Evolutionary conservation across 2,888 invertebrate species (phyloP).

Genomic region (Ormyrus nitidulus): DNA sequence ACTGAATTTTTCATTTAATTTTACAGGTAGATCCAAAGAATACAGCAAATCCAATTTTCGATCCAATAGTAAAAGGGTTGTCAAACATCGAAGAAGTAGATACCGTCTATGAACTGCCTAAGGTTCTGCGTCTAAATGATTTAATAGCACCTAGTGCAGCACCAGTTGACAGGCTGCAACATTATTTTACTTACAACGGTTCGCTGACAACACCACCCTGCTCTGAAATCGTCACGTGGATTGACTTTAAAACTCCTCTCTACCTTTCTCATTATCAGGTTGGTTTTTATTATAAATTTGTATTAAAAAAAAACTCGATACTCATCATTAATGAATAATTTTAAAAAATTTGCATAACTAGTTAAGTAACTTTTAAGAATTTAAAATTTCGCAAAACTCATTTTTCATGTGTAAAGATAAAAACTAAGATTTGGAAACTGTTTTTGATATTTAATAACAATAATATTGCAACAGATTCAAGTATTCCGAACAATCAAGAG

Average conservation of each 20-base stretch:
- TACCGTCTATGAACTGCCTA: slow-evolving; percentile 75
- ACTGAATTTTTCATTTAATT: no score
- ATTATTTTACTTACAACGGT: slow-evolving; percentile 90
- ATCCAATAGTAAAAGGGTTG: slow-evolving; percentile 77
- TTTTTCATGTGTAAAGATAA: no score
- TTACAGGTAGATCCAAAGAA: slow-evolving; percentile 64
- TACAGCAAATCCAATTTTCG: slow-evolving; percentile 64
- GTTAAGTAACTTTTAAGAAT: no score
- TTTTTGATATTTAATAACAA: no score
- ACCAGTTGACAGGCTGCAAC: slow-evolving; percentile 73
- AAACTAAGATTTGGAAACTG: no score
- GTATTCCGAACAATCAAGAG: slow-evolving; percentile 83
- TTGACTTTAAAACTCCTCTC: slow-evolving; percentile 87
- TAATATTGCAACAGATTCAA: no score
- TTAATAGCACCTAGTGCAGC: slow-evolving; percentile 56
- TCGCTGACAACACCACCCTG: slow-evolving; percentile 93
- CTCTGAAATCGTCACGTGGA: slow-evolving; percentile 90
- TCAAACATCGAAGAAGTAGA: slow-evolving; percentile 78
- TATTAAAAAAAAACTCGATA: not conserved
- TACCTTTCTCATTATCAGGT: slow-evolving; percentile 83
- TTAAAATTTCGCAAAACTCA: no score
- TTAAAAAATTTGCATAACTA: no score
- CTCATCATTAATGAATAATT: no score
- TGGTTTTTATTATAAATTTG: slow-evolving; percentile 42
- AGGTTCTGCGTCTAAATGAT: slow-evolving; percentile 57